Base-by-base conservation (phyloP, 2,797 vertebrate genomes). In the Dallia pectoralis region DNA sequence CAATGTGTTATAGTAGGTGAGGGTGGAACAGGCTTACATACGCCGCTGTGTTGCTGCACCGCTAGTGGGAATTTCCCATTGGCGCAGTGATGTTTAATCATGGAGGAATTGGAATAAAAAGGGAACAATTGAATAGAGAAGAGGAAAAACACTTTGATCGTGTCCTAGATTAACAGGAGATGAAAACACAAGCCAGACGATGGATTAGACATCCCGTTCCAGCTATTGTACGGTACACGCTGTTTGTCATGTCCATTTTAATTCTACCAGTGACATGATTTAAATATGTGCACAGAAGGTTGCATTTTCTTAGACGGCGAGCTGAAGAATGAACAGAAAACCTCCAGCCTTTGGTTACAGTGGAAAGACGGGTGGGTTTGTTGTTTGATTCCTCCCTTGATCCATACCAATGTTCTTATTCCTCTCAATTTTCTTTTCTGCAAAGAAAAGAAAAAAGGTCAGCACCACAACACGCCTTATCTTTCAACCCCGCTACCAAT, bases 391-490 rank as follows among this genome's bases (percentile, higher is more conserved):
- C 22, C 25, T 59, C 22, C 53, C 53, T 59, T 56, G 51, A 56
- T 19, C 85, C 73, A 81, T 85, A 83, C 78, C 87, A 88, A 90
- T 89, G 84, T 79, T 70, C 69, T 80, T 74, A 56, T 78, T 75
- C 32, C 77, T 81, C 78, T 72, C 47, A 65, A 72, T 71, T 69
- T 63, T 36, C 61, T 61, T 61, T 68, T 70, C 69, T 78, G 71
- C 81, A 77, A 81, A n/a, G 9, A 71, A 79, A 77, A 78, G 69
- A 78, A 83, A 86, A 79, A 79, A 72, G 72, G 84, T 82, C 77
- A 88, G 81, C 81, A 74, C 84, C n/a, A 63, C 83, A 73, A 76
- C 75, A 70, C 75, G 73, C 73, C 77, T 91, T 91, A 91, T 92
- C 74, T 77, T 78, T 72, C 68, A 73, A 72, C 81, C 79, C 65